phyloP scores from a whole-genome alignment of 2,113 vertebrate genomes.

The Psilopsiagon aymara region DNA sequence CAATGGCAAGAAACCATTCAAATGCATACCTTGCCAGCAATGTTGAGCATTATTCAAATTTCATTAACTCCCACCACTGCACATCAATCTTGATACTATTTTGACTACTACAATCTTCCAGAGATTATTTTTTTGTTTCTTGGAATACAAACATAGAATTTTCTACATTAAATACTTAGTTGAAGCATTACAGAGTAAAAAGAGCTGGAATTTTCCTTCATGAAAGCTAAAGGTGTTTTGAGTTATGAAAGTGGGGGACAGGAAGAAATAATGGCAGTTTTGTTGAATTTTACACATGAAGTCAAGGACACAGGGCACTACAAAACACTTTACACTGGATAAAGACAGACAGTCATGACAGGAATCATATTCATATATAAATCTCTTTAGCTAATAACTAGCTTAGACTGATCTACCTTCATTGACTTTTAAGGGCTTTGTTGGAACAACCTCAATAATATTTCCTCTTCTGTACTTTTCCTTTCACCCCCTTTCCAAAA shows the following conservation, averaged over 20 bases:
- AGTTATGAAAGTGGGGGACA: background rate
- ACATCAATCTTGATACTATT: background rate
- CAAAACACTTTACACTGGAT: slow-evolving; percentile 27
- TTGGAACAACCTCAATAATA: slow-evolving; percentile 50
- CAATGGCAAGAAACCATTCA: background rate
- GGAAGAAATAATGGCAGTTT: background rate
- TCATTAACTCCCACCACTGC: background rate
- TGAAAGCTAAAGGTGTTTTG: background rate
- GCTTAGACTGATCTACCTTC: slow-evolving; percentile 63
- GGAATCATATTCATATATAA: background rate
- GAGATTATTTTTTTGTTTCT: background rate
- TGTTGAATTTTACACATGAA: slow-evolving; percentile 11
- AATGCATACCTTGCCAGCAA: background rate
- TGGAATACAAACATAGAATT: background rate
- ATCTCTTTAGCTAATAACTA: slow-evolving; percentile 30
- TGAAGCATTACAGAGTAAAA: background rate
- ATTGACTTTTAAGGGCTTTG: slow-evolving; percentile 53
- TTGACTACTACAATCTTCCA: background rate
- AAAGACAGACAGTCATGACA: slow-evolving; percentile 33
- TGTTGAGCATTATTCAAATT: background rate
- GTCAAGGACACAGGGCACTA: slow-evolving; percentile 26
- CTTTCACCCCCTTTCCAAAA: slow-evolving; percentile 48
- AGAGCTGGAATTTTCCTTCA: background rate
- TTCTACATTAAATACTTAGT: background rate
- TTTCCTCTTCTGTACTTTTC: slow-evolving; percentile 55